phyloP scores from a whole-genome alignment of 2,113 vertebrate species.

The Dasyurus viverrinus region DNA sequence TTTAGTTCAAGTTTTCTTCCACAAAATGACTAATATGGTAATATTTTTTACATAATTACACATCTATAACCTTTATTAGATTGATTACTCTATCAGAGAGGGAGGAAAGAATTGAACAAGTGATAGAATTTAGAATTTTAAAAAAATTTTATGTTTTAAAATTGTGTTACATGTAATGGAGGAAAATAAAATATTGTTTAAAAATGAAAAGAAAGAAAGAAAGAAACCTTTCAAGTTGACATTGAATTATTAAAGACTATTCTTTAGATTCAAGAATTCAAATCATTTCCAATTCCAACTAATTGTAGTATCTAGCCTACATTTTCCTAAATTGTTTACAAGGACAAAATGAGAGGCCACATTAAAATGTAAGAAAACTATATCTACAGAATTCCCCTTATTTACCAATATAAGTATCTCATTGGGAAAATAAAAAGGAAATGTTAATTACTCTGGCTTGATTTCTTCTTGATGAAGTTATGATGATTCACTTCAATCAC shows the following conservation, averaged over 20 bases:
- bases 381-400: not conserved
- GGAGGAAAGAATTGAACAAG: no score
- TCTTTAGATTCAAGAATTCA: not conserved
- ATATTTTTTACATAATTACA: no score
- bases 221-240: not conserved
- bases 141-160: no score
- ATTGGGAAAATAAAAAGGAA: not conserved
- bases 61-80: no score
- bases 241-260: not conserved
- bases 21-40: no score
- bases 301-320: not conserved
- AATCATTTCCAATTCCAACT: not conserved
- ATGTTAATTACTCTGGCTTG: not conserved
- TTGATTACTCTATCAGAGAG: no score
- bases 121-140: no score
- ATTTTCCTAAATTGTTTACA: not conserved
- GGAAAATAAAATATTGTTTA: no score
- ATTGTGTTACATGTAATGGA: no score
- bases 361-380: not conserved
- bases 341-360: not conserved
- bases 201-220: no score
- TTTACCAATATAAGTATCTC: not conserved
- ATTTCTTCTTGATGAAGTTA: not conserved
- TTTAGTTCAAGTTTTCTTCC: no score
- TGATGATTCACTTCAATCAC: not conserved